Evolutionary conservation across 1,140 invertebrate species (phyloP).

Genomic region (Daktulosphaira vitifoliae): DNA sequence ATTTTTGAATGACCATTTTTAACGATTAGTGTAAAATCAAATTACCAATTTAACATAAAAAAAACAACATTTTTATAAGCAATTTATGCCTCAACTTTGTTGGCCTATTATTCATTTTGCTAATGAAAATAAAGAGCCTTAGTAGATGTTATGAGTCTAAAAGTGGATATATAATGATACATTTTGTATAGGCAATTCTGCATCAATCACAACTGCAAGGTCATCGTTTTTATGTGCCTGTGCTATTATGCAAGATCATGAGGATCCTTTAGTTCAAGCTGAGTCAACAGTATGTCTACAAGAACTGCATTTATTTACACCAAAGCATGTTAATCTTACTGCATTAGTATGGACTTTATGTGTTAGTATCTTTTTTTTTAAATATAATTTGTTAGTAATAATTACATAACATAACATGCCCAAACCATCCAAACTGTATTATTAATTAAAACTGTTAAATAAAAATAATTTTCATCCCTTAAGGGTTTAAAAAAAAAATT

Average conservation of each 20-base stretch:
- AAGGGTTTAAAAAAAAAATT: too few relatives aligned
- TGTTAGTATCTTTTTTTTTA: conserved; percentile 53
- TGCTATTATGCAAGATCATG: conserved; percentile 86
- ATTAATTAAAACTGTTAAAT: too few relatives aligned
- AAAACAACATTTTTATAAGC: too few relatives aligned
- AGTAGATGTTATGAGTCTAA: too few relatives aligned
- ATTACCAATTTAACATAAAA: too few relatives aligned
- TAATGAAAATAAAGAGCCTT: too few relatives aligned
- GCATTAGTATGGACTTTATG: conserved; percentile 87
- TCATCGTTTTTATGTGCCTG: conserved; percentile 78
- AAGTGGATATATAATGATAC: neutral
- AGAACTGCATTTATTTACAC: conserved; percentile 95
- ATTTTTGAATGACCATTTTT: too few relatives aligned
- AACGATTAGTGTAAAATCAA: too few relatives aligned
- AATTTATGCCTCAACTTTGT: too few relatives aligned
- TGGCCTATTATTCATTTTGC: too few relatives aligned
- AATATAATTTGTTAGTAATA: conserved; percentile 7
- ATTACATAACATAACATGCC: neutral
- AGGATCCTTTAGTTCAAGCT: conserved; percentile 81
- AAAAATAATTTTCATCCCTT: too few relatives aligned
- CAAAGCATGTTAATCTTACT: conserved; percentile 84
- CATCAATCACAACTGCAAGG: conserved; percentile 59
- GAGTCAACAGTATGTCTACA: conserved; percentile 94
- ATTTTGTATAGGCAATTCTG: conserved; percentile 56
- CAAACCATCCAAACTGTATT: too few relatives aligned